Evolutionary conservation across 2,888 invertebrate species (phyloP), one percentile per base, ranked within the genome.

Genomic region (Yponomeuta cagnagella): DNA sequence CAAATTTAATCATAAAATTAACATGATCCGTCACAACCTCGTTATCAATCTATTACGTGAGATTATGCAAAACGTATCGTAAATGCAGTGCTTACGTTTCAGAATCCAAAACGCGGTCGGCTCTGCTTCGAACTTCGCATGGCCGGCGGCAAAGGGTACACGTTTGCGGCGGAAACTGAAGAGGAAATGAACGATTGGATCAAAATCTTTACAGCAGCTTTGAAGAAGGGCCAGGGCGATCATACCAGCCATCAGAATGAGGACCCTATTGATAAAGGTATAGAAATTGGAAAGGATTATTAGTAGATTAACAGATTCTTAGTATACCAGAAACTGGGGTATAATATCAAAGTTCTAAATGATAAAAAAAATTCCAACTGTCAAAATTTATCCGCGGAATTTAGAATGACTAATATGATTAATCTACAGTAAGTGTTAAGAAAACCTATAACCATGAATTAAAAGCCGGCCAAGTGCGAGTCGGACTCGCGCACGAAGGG

Each of bases 81-180:
- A 52, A 52, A 52, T 52, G 6, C 4, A 52, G 6, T 52, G 0
- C 4, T 10, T 52, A 52, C 52, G 15, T 58, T 77, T 10, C 80
- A 95, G 96, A 98, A 97, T 90, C 92, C 95, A 30, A 97, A 97
- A 89, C 94, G 97, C 72, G 97, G 97, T 2, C 94, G 96, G 78
- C 95, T 94, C 82, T 96, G 97, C 84, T 98, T 98, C 86, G 98
- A 98, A 85, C 87, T 98, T 66, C 94, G 96, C 74, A 97, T 97
- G 97, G 95, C 96, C 8, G 96, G 96, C 30, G 96, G 96, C 75
- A 97, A 97, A 82, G 96, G 97, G 0, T 97, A 97, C 79, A 94
- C 96, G 68, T 93, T 98, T 78, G 96, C 97, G 9, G 95, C 97
- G 0, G 98, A 98, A 79, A 96, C 94, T 78, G 98, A 98, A 77